phyloP scores from a whole-genome alignment of 2,797 vertebrate genomes.

The Muscicapa striata region DNA sequence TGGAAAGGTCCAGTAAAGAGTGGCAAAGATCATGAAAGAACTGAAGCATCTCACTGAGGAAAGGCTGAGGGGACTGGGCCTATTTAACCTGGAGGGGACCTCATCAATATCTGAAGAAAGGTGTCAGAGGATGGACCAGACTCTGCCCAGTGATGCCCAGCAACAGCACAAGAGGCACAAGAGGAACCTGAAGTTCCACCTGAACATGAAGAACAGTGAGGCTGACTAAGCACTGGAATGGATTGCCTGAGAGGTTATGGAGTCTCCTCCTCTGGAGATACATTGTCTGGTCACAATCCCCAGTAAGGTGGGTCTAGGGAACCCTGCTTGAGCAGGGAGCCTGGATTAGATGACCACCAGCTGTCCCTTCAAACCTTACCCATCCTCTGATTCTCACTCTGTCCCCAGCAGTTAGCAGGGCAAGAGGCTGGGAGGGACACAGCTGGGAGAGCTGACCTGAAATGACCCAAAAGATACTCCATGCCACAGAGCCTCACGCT shows the following conservation, averaged over 20 bases:
- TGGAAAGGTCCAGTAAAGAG: accelerated
- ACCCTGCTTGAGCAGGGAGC: neutral
- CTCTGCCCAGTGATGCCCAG: neutral
- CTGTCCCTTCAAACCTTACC: neutral
- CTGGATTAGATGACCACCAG: neutral
- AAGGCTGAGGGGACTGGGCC: neutral
- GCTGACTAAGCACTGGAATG: neutral
- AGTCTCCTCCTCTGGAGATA: neutral
- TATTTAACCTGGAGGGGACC: neutral
- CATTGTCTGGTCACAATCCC: neutral
- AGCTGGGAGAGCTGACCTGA: neutral
- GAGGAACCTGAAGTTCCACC: neutral
- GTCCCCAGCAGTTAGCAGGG: neutral
- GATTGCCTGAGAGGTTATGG: neutral
- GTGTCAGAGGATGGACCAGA: neutral
- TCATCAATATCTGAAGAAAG: neutral
- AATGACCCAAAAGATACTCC: neutral
- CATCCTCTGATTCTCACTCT: neutral
- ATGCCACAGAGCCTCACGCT: accelerated
- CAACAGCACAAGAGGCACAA: neutral
- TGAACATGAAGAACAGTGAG: neutral
- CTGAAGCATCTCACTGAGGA: neutral
- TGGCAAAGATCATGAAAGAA: neutral
- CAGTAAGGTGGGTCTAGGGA: neutral
- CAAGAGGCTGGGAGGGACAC: neutral